Conservation (phyloP, 2,113 vertebrate genomes). For the Pontoporia blainvillei region DNA sequence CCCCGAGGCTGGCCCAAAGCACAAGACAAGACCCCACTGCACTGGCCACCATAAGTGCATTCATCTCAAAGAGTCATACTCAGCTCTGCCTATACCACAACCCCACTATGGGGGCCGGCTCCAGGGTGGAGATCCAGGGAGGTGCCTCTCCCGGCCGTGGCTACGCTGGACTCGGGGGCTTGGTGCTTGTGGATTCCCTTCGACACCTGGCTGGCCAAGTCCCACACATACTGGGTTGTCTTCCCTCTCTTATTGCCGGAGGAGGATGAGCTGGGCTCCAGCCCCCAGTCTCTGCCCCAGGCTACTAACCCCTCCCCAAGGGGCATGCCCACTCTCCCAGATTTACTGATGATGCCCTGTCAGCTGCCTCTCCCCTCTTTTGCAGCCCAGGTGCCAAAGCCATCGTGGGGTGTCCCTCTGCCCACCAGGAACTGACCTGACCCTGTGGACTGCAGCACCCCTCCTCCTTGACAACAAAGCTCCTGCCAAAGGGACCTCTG, state of each 20-base stretch:
- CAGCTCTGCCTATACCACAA: background rate
- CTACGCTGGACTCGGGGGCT: background rate
- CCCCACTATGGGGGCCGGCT: accelerated
- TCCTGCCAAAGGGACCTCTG: background rate
- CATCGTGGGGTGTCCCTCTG: background rate
- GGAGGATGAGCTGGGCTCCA: background rate
- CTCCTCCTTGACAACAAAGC: background rate
- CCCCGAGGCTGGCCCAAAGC: background rate
- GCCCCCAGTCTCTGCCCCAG: background rate
- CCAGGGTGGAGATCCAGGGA: background rate
- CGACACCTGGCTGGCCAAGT: background rate
- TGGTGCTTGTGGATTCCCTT: background rate
- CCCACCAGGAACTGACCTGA: background rate
- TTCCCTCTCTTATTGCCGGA: background rate
- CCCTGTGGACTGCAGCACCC: background rate
- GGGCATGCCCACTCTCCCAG: accelerated
- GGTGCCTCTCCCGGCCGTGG: accelerated
- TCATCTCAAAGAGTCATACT: background rate
- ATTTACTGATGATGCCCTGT: background rate
- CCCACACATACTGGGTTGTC: too few relatives aligned
- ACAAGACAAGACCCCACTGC: background rate
- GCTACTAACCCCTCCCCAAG: too few relatives aligned
- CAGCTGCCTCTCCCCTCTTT: background rate
- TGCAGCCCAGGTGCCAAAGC: background rate
- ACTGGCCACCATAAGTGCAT: background rate